Base-by-base conservation (phyloP, 2,888 invertebrate genomes). In the Eumacrocentrus americanus region DNA sequence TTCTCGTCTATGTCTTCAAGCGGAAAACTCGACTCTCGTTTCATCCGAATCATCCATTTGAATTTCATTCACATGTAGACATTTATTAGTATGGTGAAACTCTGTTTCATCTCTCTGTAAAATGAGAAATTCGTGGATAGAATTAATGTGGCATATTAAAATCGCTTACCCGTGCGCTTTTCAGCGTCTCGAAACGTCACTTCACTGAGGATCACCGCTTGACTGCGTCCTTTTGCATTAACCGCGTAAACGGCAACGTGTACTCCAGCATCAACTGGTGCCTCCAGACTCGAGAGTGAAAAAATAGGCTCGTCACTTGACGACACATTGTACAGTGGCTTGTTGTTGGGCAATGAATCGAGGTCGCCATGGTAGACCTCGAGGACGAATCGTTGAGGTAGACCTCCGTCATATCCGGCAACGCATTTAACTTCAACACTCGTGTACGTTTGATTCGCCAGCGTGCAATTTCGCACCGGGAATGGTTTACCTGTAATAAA, bases 391-490 rank as follows among this genome's bases (percentile, higher is more conserved):
- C 86, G 86, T 83, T 94, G 94, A 61, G 93, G 92, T 73, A 94
- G 86, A 67, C 94, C 94, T 61, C 94, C 94, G 83, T 94, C 94
- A 83, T 93, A 94, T 70, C 92, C 92, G 20, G 92, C 84, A 74
- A 89, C 86, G 81, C 94, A 94, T 73, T 88, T 88, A 69, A 94
- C 91, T 80, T 90, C 89, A 70, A 91, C 91, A 62, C 91, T 90
- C 72, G 89, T 91, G 73, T 90, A 88, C 12, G 94, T 94, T 80
- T 91, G 91, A 82, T 94, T 94, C 80, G 89, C 89, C 70, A 93
- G 83, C 55, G 90, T 87, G 82, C 94, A 94, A 83, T 94, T 94
- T 64, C 89, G 88, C 51, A 94, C 92, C 55, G 91, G 87, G 79
- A 91, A 92, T 37, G 94, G 94, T 78, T 91, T 89, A 63, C 92